These are phyloP conservation scores for Glaucomys volans DNA, from an alignment of 2,113 vertebrate genomes.

Conservation along the genomic window DNA sequence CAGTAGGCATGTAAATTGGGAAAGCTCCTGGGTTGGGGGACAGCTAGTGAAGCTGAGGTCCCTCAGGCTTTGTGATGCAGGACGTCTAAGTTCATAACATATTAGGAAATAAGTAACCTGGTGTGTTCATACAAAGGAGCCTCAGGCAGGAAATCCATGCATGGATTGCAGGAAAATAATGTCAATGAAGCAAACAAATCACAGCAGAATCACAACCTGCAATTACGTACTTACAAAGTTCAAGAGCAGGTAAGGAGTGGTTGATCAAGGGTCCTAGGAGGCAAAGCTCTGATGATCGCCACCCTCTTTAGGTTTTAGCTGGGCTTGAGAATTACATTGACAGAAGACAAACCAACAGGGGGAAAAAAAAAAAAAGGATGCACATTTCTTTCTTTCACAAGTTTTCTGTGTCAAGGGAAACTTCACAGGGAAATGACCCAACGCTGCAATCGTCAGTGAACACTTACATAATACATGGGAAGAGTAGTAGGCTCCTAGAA, in stretches of 20 bases:
- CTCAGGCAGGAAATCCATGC: accelerated
- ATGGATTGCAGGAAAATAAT: background rate
- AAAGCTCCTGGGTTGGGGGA: background rate
- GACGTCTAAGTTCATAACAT: background rate
- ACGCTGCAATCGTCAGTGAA: background rate
- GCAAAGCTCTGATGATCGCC: background rate
- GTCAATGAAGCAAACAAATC: background rate
- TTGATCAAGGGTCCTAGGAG: background rate
- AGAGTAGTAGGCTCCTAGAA: no score
- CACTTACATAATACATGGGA: background rate
- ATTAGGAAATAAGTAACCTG: background rate
- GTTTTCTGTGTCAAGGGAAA: background rate
- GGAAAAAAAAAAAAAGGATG: background rate
- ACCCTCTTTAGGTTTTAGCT: background rate
- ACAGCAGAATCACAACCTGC: accelerated
- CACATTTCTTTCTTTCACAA: background rate
- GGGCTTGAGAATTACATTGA: background rate
- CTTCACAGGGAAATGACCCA: background rate
- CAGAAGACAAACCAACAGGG: background rate
- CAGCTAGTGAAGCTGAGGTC: background rate
- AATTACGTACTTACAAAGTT: background rate
- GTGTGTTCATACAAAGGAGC: background rate
- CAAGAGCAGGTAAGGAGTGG: background rate
- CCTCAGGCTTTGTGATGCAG: background rate
- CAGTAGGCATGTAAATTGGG: no score